phyloP scores from a whole-genome alignment of 2,888 invertebrate species.

The Ormyrus pomaceus region DNA sequence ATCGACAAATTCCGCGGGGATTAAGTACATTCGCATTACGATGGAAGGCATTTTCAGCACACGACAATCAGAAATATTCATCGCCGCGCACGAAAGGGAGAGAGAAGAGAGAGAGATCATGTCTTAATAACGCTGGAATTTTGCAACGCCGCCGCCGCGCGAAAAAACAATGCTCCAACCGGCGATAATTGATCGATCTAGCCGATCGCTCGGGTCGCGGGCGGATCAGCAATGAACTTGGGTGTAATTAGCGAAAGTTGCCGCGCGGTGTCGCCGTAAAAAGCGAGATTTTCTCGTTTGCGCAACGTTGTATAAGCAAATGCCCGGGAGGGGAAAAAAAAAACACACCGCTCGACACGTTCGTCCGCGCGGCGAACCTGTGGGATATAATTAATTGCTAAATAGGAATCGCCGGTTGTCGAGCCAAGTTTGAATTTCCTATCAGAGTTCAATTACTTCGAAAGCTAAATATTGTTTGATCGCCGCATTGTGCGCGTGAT shows the following conservation, averaged over 20 bases:
- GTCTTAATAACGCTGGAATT: constrained; percentile 9
- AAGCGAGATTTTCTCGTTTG: constrained; percentile 8
- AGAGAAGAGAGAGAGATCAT: not conserved
- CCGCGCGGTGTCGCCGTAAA: not conserved
- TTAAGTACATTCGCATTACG: not conserved
- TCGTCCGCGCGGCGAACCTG: not conserved
- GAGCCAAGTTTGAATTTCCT: no score
- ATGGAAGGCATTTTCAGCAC: not conserved
- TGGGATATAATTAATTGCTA: constrained; percentile 23
- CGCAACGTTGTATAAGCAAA: constrained; percentile 1
- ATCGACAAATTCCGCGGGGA: constrained; percentile 40
- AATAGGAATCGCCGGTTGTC: not conserved
- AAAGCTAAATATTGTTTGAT: no score
- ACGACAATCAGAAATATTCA: no score
- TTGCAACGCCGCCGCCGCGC: not conserved
- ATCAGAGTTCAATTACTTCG: no score
- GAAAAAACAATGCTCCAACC: not conserved
- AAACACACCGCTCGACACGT: not conserved
- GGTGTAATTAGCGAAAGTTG: constrained; percentile 31
- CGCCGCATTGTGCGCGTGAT: no score
- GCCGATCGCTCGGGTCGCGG: not conserved
- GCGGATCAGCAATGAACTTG: constrained; percentile 21
- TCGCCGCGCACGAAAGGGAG: no score
- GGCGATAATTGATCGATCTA: constrained; percentile 11
- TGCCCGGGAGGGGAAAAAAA: no score